Percentiles rank a stretch among this genome's conserved stretches.
Conservation (phyloP, 2,888 invertebrate species). For the Mantis religiosa region DNA sequence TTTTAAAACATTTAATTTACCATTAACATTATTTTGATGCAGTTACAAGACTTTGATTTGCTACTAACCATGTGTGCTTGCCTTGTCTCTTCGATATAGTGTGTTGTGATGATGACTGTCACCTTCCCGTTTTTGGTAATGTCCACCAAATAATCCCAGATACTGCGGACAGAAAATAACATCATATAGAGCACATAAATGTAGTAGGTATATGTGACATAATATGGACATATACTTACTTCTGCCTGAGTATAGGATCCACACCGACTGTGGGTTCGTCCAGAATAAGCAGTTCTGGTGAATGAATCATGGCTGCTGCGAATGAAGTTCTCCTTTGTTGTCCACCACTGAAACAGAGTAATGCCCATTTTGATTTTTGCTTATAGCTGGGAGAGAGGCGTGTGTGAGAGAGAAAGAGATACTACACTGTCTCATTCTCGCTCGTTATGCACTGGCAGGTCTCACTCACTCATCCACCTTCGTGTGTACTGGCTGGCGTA, state of each 20-base stretch:
- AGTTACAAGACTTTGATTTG: background rate
- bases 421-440: too few species aligned
- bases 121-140: constrained; percentile 69
- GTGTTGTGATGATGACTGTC: constrained; percentile 82
- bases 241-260: constrained; percentile 62
- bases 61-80: constrained; percentile 72
- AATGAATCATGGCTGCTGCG: constrained; percentile 82
- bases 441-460: too few species aligned
- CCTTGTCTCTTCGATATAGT: constrained; percentile 82
- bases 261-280: constrained; percentile 95
- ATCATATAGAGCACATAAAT: too few species aligned
- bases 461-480: too few species aligned
- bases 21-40: background rate
- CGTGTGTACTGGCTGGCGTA: too few species aligned
- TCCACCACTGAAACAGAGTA: constrained; percentile 65
- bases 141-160: constrained; percentile 80
- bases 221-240: background rate
- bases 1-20: background rate
- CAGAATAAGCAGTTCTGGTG: constrained; percentile 80
- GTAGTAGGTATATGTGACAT: too few species aligned
- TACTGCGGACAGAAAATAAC: constrained; percentile 48
- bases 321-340: constrained; percentile 86
- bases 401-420: too few species aligned
- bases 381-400: too few species aligned
- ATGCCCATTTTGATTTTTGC: too few species aligned